Conservation (phyloP, 2,113 vertebrate genomes). For the Spilogale gracilis region DNA sequence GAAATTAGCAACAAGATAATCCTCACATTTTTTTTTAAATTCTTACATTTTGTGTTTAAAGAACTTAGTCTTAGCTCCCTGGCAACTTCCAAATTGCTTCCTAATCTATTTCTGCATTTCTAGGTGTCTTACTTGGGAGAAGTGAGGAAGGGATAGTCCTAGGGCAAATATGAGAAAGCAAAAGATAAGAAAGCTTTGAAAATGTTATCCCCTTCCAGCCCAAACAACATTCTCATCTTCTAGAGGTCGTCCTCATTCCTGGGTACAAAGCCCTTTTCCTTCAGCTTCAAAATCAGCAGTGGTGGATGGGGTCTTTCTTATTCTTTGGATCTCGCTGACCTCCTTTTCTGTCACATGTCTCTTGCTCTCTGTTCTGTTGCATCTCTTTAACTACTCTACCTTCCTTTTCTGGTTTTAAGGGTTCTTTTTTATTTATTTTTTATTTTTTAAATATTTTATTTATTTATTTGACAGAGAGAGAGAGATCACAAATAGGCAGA, state of each 20-base stretch:
- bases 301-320: background rate
- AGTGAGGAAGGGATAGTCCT: too few relatives aligned
- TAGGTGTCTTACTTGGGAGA: background rate
- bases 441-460: too few relatives aligned
- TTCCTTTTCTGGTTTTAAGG: background rate
- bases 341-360: background rate
- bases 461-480: too few relatives aligned
- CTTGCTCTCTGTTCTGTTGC: background rate
- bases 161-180: background rate
- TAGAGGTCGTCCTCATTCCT: background rate
- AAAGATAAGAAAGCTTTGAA: background rate
- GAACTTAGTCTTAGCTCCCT: slow-evolving; percentile 26
- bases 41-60: slow-evolving; percentile 14
- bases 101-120: slow-evolving; percentile 19
- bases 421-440: background rate
- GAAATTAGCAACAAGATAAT: slow-evolving; percentile 53
- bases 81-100: slow-evolving; percentile 27
- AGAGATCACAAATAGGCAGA: too few relatives aligned
- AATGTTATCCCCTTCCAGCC: background rate
- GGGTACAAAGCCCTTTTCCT: background rate
- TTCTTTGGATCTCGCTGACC: background rate
- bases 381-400: background rate
- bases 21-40: slow-evolving; percentile 34
- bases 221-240: background rate
- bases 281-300: background rate